Evolutionary conservation across 2,888 invertebrate genomes (phyloP), one percentile per base, ranked within the genome.

Genomic region (Schizaphis graminum): DNA sequence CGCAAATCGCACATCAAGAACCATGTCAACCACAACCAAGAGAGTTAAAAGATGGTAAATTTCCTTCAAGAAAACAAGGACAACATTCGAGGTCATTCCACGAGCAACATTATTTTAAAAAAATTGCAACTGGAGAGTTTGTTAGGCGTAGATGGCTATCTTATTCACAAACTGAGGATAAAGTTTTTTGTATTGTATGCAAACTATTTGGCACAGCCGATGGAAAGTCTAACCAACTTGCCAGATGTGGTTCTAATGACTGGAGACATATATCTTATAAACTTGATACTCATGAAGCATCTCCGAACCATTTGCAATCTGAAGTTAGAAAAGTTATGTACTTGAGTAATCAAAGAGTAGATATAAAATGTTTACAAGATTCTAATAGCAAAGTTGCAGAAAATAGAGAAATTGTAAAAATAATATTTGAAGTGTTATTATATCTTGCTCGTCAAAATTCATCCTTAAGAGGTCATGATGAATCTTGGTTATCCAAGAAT

Each of bases 401-500:
- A 41, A 84, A 35, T 41, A 84, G 84, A 84, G 41, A 84, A 21
- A 84, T 84, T 84, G 84, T 84, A 84, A 84, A 84, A 84, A 21
- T 84, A 84, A 84, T 84, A 84, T 84, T 84, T 7, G 84, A 84
- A 84, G 84, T 84, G 16, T 41, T 84, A 41, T 8, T 84, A 24
- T 84, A 84, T 84, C 84, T 84, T 35, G 84, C 24, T 41, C 84
- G 84, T 84, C 84, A 84, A 84, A 84, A 84, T 84, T 84, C 84
- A 84, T 84, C 41, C 8, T 84, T 84, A 7, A 84, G 41, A 84
- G 41, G 84, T 84, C 41, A 84, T 84, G 1, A 84, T 84, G 84
- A 84, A 84, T 84, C 84, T 84, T 84, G 84, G 84, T 11, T n/a
- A 61, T 61, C n/a, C 0, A 61, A 61, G 8, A 61, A 61, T n/a